Evolutionary conservation across 2,888 invertebrate species (phyloP).

Genomic region (Heliconius charithonia): DNA sequence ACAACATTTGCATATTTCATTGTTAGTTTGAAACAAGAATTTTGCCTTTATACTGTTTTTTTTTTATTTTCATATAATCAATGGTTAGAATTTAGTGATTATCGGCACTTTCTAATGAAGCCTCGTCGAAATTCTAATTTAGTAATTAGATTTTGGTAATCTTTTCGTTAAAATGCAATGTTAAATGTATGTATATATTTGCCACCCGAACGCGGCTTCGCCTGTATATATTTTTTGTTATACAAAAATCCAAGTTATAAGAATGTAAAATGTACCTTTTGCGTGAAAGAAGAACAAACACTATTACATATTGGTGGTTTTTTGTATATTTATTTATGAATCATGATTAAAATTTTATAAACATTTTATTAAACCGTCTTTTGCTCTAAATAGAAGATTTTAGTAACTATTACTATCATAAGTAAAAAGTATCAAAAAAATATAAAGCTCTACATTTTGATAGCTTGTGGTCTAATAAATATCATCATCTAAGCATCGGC

Average conservation of each 20-base stretch:
- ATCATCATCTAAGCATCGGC: too few relatives aligned
- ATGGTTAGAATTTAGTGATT: constrained; percentile 63
- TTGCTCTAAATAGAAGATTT: too few relatives aligned
- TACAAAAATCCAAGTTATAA: too few relatives aligned
- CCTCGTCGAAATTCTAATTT: background rate
- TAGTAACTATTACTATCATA: background rate
- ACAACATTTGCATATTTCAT: constrained; percentile 78
- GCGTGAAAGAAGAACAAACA: too few relatives aligned
- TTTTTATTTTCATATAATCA: constrained; percentile 50
- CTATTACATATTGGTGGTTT: too few relatives aligned
- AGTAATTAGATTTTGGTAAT: background rate
- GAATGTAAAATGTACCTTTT: too few relatives aligned
- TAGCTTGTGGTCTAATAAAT: background rate
- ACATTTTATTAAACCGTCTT: too few relatives aligned
- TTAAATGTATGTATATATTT: background rate
- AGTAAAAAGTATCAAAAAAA: background rate
- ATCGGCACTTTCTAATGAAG: constrained; percentile 64
- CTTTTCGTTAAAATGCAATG: background rate
- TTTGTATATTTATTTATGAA: too few relatives aligned
- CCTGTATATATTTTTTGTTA: too few relatives aligned
- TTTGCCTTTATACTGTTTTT: constrained; percentile 57
- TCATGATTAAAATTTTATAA: too few relatives aligned
- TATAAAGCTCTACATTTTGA: background rate
- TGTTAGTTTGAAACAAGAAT: constrained; percentile 72
- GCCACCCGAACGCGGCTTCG: too few relatives aligned